Evolutionary conservation across 2,113 vertebrate genomes (phyloP), one percentile per base, ranked within the genome.

Genomic region (Coracopsis vasa): DNA sequence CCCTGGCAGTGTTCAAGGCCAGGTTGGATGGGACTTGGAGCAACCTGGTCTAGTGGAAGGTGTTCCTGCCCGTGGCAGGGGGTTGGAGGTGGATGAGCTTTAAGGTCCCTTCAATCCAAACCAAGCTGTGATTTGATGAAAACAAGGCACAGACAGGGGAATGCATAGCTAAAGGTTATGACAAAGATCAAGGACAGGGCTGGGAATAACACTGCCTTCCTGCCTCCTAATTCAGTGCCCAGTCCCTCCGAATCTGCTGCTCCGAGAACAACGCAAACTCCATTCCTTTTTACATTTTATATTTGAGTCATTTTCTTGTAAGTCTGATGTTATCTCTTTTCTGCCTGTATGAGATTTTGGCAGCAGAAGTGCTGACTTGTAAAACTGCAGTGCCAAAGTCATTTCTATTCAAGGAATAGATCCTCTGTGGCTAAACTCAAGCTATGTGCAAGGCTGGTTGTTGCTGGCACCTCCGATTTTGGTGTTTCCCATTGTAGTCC

Each of bases 321-420:
- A 94, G 31, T 18, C 41, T 67, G 95, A 95, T 96, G 86, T 74
- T 93, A 95, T 95, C 95, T 96, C 70, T 56, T 31, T 42, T 72
- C n/a, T 86, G 62, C 54, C 66, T 16, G 0, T 51, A 29, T 7
- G 80, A 95, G 80, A 24, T 35, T 48, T 4, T 91, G 92, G 94
- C 94, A 89, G 73, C 41, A 91, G 80, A 92, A 95, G 37, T 47
- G 77, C 92, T 95, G 95, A 96, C 56, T 85, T 88, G 66, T 53
- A 79, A 37, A 84, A 29, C 48, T 65, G 54, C 50, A 71, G 19
- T 31, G 92, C 88, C 93, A 70, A 82, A 92, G 39, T 17, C 0
- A 42, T 60, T 70, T 64, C 80, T 90, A 3, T 48, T 65, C 73
- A 56, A 78, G 91, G 69, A 94, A 24, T 1, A 84, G 90, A 62